Evolutionary conservation across 2,113 vertebrate genomes (phyloP).

Genomic region (Eurypyga helias): DNA sequence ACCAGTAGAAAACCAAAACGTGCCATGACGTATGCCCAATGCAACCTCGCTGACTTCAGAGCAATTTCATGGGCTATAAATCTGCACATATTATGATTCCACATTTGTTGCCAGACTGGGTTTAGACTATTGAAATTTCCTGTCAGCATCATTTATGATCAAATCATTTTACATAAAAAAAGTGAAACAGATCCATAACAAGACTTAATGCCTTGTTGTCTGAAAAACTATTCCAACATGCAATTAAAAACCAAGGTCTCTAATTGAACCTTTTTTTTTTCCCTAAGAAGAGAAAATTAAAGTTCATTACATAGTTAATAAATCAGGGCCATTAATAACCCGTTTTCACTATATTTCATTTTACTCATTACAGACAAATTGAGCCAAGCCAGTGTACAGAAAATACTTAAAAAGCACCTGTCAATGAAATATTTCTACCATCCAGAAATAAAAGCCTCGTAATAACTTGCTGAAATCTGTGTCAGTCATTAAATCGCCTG

Average conservation of each 20-base stretch:
- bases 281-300: background rate
- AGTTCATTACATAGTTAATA: background rate
- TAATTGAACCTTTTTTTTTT: background rate
- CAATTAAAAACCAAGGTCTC: background rate
- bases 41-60: background rate
- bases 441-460: slow-evolving; percentile 78
- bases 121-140: slow-evolving; percentile 39
- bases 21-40: background rate
- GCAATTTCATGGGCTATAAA: background rate
- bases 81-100: background rate
- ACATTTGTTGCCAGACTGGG: background rate
- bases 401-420: slow-evolving; percentile 70
- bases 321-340: background rate
- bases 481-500: slow-evolving; percentile 27
- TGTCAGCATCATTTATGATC: slow-evolving; percentile 9
- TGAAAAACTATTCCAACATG: background rate
- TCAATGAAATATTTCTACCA: slow-evolving; percentile 39
- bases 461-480: slow-evolving; percentile 52
- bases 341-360: background rate
- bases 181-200: slow-evolving; percentile 1
- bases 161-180: slow-evolving; percentile 46
- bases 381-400: background rate
- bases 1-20: background rate
- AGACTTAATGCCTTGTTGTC: slow-evolving; percentile 20
- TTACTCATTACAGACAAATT: background rate